A percentile compares a stretch with the other conserved stretches of the same genome.
These are phyloP conservation scores for Chymomyza amoena DNA, from an alignment of 2,888 invertebrate genomes.

Conservation along the genomic window DNA sequence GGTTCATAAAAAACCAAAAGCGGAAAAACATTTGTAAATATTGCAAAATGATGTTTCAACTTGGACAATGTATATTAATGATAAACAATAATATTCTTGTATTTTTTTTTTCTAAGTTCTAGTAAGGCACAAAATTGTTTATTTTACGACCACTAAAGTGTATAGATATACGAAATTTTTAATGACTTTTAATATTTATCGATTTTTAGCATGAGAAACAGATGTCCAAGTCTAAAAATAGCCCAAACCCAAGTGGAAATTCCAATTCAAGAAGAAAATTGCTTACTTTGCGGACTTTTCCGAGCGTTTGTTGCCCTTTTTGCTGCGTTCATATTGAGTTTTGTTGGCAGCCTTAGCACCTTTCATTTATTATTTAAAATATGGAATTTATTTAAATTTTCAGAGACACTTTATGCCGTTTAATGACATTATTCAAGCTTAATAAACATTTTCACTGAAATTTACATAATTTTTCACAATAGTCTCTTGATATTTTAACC, in stretches of 20 bases:
- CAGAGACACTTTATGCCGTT: conserved; percentile 17
- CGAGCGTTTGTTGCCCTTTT: conserved; percentile 69
- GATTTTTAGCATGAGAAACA: conserved; percentile 39
- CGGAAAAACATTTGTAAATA: conserved; percentile 33
- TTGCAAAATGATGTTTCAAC: conserved; percentile 14
- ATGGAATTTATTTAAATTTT: conserved; percentile 9
- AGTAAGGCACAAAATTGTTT: conserved; percentile 47
- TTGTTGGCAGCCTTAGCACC: conserved; percentile 61
- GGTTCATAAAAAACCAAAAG: conserved; percentile 25
- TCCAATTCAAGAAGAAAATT: neutral
- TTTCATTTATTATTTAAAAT: conserved; percentile 61
- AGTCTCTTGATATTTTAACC: too few relatives aligned
- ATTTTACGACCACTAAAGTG: conserved; percentile 61
- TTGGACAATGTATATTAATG: conserved; percentile 47
- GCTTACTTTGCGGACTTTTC: conserved; percentile 69
- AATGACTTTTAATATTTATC: conserved; percentile 60
- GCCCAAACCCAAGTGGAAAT: conserved; percentile 1
- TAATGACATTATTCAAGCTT: neutral
- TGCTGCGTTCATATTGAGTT: conserved; percentile 68
- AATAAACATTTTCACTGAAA: neutral
- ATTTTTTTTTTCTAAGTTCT: conserved; percentile 34
- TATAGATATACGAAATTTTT: conserved; percentile 48
- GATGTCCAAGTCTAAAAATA: conserved; percentile 41
- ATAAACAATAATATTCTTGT: conserved; percentile 52
- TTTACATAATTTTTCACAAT: neutral